Evolutionary conservation across 2,888 invertebrate species (phyloP), one percentile per base, ranked within the genome.

Genomic region (Diplolepis rosae): DNA sequence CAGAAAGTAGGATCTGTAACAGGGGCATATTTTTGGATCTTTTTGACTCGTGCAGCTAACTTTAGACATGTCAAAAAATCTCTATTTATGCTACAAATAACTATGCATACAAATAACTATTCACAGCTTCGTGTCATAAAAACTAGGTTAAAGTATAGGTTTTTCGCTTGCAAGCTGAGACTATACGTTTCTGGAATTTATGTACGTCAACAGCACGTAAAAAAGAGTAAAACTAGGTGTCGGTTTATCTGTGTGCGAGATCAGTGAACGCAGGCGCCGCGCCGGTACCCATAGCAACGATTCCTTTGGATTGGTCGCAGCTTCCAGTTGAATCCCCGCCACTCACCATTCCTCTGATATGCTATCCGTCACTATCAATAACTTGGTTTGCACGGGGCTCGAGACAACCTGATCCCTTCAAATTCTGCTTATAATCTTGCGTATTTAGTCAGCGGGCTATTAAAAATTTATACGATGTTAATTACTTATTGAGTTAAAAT

Each of bases 291-390:
- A 88, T 88, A 87, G 82, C 83, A 84, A 88, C 88, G 85, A 85
- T 85, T 88, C 85, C 87, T 87, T 88, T 85, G 87, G 88, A 88
- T 88, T 88, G 88, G 88, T 85, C 85, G 79, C 86, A 85, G 85
- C 85, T 84, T 86, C 86, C 86, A 86, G 86, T 87, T 83, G 83
- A 83, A 84, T 83, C 84, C 85, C 85, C 82, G 78, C 80, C 81
- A 78, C 79, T 78, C 75, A 79, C 51, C 22, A 35, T 22, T 30
- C 66, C 39, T 39, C 79, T 79, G 76, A 76, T 74, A 79, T 79
- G 77, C 80, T 80, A 83, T 85, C 85, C 82, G 79, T 82, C 84
- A 85, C 84, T 84, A 84, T 85, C 84, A 82, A 85, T 85, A 86
- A 84, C 83, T 83, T 80, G 79, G 80, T 24, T 68, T 27, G 42